Conservation (phyloP, 92 coral and sea anemone species). For the Desmophyllum pertusum region DNA sequence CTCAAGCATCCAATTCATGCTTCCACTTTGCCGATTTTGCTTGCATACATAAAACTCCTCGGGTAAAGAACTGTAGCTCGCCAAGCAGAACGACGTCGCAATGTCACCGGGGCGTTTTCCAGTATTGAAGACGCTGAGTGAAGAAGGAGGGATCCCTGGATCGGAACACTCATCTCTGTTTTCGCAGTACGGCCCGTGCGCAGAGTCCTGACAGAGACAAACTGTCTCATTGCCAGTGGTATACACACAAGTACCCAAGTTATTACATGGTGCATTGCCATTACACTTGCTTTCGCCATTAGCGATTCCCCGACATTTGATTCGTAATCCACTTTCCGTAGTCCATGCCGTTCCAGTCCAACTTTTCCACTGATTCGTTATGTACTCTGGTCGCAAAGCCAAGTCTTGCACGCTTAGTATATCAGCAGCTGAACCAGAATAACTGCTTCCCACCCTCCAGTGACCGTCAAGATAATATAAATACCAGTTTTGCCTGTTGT, state of each 20-base stretch:
- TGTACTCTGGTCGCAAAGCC: constrained; percentile 60
- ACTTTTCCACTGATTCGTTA: constrained; percentile 35
- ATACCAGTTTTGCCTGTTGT: constrained; percentile 65
- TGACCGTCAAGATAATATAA: constrained; percentile 40
- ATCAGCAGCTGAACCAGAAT: constrained; percentile 6
- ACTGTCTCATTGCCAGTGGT: constrained; percentile 56
- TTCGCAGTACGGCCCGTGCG: constrained; percentile 46
- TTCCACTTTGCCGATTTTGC: constrained; percentile 28
- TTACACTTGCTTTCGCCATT: constrained; percentile 49
- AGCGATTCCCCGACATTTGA: constrained; percentile 57
- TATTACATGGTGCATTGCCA: constrained; percentile 22
- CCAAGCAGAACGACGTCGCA: constrained; percentile 56
- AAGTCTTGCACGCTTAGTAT: constrained; percentile 42
- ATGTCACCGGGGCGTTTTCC: constrained; percentile 60
- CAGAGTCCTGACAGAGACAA: constrained; percentile 39
- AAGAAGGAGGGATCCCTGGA: constrained; percentile 45
- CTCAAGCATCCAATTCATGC: constrained; percentile 50
- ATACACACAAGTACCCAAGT: constrained; percentile 49
- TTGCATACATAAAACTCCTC: constrained; percentile 65
- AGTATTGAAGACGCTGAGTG: constrained; percentile 30
- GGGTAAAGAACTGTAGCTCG: constrained; percentile 45
- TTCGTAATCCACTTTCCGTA: constrained; percentile 38
- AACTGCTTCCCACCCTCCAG: constrained; percentile 50
- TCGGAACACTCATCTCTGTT: constrained; percentile 22
- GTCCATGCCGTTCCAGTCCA: constrained; percentile 44